Evolutionary conservation across 1,140 invertebrate genomes (phyloP).

Genomic region (Daktulosphaira vitifoliae): DNA sequence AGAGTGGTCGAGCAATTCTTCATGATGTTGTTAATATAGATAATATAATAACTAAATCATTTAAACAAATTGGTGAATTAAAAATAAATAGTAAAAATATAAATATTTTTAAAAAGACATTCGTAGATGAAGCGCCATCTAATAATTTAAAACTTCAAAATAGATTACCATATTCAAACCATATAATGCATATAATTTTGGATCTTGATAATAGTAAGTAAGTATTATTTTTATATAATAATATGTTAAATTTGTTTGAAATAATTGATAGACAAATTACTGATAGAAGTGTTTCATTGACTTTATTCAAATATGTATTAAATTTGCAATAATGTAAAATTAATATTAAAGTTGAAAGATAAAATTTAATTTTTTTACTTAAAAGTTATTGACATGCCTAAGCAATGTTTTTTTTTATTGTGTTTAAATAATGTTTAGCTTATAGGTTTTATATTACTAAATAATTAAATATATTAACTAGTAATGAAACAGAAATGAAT

Average conservation of each 20-base stretch:
- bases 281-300: too few relatives aligned
- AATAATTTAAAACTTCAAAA: slow-evolving; percentile 23
- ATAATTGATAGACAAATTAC: too few relatives aligned
- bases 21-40: not conserved
- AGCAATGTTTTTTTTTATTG: not conserved
- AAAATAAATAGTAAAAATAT: not conserved
- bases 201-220: slow-evolving; percentile 17
- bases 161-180: slow-evolving; percentile 22
- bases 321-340: too few relatives aligned
- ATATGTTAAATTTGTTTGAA: too few relatives aligned
- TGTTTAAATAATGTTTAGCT: too few relatives aligned
- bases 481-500: slow-evolving; percentile 6
- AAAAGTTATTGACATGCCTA: not conserved
- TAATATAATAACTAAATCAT: slow-evolving; percentile 9
- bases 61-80: slow-evolving; percentile 13
- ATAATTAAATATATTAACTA: not conserved
- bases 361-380: too few relatives aligned
- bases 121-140: slow-evolving; percentile 16
- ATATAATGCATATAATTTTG: slow-evolving; percentile 24
- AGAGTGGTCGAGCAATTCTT: slow-evolving; percentile 1
- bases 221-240: not conserved
- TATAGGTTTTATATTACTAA: too few relatives aligned
- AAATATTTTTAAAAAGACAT: not conserved
- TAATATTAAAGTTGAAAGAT: too few relatives aligned
- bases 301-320: too few relatives aligned